Evolutionary conservation across 1,140 invertebrate genomes (phyloP).

Genomic region (Achroia grisella): DNA sequence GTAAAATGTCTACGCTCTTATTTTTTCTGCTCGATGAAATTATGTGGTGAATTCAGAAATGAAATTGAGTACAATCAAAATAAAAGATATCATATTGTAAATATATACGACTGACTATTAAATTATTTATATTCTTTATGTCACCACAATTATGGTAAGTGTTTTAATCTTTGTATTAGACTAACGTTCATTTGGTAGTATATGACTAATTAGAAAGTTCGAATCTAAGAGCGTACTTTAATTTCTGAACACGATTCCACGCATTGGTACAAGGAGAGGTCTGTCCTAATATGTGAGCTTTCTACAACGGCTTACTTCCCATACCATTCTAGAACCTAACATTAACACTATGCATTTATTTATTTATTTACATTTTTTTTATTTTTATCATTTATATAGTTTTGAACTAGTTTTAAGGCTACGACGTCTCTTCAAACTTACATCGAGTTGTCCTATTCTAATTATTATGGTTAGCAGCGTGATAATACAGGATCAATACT

Average conservation of each 20-base stretch:
- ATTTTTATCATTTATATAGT: constrained; percentile 57
- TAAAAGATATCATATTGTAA: no score
- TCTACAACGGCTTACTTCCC: constrained; percentile 41
- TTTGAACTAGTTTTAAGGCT: constrained; percentile 73
- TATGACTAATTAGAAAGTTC: constrained; percentile 1
- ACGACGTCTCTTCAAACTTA: constrained; percentile 53
- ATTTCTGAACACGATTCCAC: background rate
- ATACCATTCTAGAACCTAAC: constrained; percentile 45
- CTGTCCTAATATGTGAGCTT: constrained; percentile 31
- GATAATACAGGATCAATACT: constrained; percentile 21
- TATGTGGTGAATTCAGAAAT: no score
- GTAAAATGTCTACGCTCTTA: no score
- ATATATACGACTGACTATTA: no score
- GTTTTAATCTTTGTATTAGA: no score
- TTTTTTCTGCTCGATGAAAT: no score
- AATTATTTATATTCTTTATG: no score
- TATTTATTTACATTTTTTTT: constrained; percentile 60
- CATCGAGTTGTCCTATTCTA: constrained; percentile 46
- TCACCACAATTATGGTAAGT: no score
- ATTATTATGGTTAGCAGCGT: constrained; percentile 46
- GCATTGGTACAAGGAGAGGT: constrained; percentile 24
- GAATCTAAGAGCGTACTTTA: background rate
- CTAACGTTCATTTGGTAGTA: no score
- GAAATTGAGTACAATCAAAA: no score
- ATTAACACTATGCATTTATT: constrained; percentile 54